A percentile compares a stretch with the other conserved stretches of the same genome.
phyloP scores from a whole-genome alignment of 2,113 vertebrate species.

The Cephalopterus ornatus region DNA sequence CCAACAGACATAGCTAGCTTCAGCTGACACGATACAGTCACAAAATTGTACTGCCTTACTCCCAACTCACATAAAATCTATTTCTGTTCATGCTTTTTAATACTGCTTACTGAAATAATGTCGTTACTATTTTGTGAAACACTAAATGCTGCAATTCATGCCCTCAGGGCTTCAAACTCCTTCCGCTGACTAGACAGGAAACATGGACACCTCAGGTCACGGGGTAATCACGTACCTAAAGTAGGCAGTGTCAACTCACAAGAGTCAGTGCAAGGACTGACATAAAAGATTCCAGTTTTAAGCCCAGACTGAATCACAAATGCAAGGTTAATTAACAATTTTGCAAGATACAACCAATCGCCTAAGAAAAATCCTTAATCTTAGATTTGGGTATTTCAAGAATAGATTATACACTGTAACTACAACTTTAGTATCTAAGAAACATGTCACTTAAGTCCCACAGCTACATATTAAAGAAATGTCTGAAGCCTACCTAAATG shows the following conservation, averaged over 20 bases:
- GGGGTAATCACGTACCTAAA: background rate
- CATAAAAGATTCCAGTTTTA: background rate
- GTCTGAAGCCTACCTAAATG: background rate
- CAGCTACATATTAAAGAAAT: background rate
- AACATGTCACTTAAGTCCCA: background rate
- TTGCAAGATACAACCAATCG: background rate
- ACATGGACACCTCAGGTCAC: background rate
- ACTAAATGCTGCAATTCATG: background rate
- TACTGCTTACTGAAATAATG: background rate
- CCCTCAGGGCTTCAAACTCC: background rate
- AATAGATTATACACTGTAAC: background rate
- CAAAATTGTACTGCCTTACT: background rate
- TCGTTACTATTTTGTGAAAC: constrained; percentile 27
- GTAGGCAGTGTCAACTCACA: background rate
- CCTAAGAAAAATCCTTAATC: background rate
- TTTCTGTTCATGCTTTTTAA: background rate
- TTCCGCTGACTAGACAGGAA: background rate
- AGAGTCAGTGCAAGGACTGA: background rate
- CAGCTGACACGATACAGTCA: background rate
- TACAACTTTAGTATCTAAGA: background rate
- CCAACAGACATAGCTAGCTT: background rate
- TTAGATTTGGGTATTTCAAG: background rate
- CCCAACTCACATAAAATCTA: background rate
- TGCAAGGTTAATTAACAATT: background rate
- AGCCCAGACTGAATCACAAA: background rate